These are phyloP conservation scores for Galendromus occidentalis DNA, from an alignment of 1,140 invertebrate genomes.

Conservation along the genomic window DNA sequence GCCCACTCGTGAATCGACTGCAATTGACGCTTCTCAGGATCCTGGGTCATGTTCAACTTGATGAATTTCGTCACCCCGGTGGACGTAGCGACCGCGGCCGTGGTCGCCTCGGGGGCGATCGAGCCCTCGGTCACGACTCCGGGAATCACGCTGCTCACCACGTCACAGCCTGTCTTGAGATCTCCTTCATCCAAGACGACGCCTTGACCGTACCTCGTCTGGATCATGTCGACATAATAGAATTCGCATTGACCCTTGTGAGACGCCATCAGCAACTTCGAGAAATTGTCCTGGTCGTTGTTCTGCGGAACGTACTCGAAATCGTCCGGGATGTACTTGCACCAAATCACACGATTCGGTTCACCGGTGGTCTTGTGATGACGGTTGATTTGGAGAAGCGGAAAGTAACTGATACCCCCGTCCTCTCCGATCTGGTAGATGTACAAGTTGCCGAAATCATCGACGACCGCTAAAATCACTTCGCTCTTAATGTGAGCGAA, in stretches of 20 bases:
- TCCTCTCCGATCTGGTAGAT: slow-evolving; percentile 51
- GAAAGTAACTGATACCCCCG: slow-evolving; percentile 21
- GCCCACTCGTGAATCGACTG: slow-evolving; percentile 3
- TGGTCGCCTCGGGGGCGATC: background rate
- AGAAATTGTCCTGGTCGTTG: slow-evolving; percentile 42
- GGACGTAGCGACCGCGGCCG: background rate
- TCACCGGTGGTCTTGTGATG: slow-evolving; percentile 24
- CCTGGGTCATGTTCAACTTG: slow-evolving; percentile 5
- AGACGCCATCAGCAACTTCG: slow-evolving; percentile 54
- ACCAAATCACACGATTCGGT: slow-evolving; percentile 58
- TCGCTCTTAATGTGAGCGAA: slow-evolving; percentile 59
- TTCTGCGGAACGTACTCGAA: slow-evolving; percentile 18
- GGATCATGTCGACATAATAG: slow-evolving; percentile 38
- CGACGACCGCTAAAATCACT: slow-evolving; percentile 61
- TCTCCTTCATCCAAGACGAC: slow-evolving; percentile 29
- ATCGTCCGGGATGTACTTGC: slow-evolving; percentile 59
- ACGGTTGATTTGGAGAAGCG: slow-evolving; percentile 33
- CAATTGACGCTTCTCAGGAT: background rate
- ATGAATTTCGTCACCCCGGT: slow-evolving; percentile 2
- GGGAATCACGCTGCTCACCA: background rate
- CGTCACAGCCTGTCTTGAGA: slow-evolving; percentile 33
- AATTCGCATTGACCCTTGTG: slow-evolving; percentile 46
- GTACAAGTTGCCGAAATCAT: slow-evolving; percentile 55
- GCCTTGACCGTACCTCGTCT: slow-evolving; percentile 31
- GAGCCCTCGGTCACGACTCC: background rate